Conservation (phyloP, 1,140 invertebrate species). For the Orchesella cincta region DNA sequence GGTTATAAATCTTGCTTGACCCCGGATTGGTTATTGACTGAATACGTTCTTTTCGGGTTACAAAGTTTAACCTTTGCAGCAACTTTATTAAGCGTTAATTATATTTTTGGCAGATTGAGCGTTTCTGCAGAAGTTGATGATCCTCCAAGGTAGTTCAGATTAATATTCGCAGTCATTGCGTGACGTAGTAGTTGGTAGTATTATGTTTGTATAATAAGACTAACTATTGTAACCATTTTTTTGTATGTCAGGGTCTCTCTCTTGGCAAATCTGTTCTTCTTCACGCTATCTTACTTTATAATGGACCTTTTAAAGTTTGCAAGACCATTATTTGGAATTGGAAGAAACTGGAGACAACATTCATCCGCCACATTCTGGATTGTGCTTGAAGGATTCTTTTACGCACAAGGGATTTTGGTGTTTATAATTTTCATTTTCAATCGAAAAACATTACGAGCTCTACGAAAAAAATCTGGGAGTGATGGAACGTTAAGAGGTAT, state of each 20-base stretch:
- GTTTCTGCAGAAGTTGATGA: neutral
- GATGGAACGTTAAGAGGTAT: neutral
- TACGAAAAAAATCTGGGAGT: neutral
- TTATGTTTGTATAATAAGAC: neutral
- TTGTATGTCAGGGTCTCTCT: slow-evolving; percentile 7
- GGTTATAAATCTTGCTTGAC: neutral
- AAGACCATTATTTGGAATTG: neutral
- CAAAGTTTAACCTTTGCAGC: neutral
- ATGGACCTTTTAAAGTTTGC: slow-evolving; percentile 19
- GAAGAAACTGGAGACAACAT: neutral
- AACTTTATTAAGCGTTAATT: neutral
- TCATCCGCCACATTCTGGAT: neutral
- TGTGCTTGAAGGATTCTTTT: neutral
- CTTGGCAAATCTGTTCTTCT: slow-evolving; percentile 16
- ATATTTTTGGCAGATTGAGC: neutral
- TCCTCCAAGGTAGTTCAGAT: neutral
- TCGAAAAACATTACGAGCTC: slow-evolving; percentile 9
- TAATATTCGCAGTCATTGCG: neutral
- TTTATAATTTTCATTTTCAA: slow-evolving; percentile 14
- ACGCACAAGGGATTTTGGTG: neutral
- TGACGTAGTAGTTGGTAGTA: neutral
- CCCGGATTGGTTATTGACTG: neutral
- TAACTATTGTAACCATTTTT: neutral
- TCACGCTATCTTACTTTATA: neutral
- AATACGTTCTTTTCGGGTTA: neutral